Evolutionary conservation across 2,113 vertebrate genomes (phyloP), one percentile per base, ranked within the genome.

Genomic region (Perca schrenkii): DNA sequence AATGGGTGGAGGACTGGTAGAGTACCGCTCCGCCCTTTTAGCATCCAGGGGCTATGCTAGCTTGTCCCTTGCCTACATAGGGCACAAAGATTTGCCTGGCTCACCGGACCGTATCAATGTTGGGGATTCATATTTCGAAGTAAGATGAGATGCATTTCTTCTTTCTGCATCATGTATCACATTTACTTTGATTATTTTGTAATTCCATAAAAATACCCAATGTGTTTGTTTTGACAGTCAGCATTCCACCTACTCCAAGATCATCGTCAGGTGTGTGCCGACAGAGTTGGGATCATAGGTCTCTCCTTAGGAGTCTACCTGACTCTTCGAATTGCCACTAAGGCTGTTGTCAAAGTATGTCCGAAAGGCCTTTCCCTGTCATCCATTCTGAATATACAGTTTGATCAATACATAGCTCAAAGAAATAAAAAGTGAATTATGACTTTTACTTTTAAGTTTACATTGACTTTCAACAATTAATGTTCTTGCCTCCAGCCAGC

Each of bases 21-120:
- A 96, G 82, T 95, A 93, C 53, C 92, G 93, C 21, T 83, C 93
- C 1, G 91, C 94, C n/a, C 82, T 96, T 67, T 61, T 94, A 16
- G 93, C 95, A 21, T 94, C 94, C n/a, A 89, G 62, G 19, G 94
- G 94, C 6, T 89, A 91, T 7, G 91, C 80, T 2, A 91, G 83
- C 49, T 34, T 95, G 4, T 57, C 88, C 46, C 67, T 94, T 15
- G 86, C 90, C 36, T 95, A 94, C 65, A 28, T 93, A 0, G 86
- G 69, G 3, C 93, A 95, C 82, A 83, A 86, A 80, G 92, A 94
- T 2, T 80, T 95, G 67, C 90, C 92, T 3, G 86, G 88, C 3
- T 87, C 91, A 43, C 56, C 4, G 3, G 53, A 88, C 22, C 0
- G 0, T 1, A 2, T 93, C 10, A 94, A 80, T 54, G 89, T 93